Percentiles rank a stretch among this genome's conserved stretches.
phyloP scores from a whole-genome alignment of 2,888 invertebrate species.

The Myathropa florea region DNA sequence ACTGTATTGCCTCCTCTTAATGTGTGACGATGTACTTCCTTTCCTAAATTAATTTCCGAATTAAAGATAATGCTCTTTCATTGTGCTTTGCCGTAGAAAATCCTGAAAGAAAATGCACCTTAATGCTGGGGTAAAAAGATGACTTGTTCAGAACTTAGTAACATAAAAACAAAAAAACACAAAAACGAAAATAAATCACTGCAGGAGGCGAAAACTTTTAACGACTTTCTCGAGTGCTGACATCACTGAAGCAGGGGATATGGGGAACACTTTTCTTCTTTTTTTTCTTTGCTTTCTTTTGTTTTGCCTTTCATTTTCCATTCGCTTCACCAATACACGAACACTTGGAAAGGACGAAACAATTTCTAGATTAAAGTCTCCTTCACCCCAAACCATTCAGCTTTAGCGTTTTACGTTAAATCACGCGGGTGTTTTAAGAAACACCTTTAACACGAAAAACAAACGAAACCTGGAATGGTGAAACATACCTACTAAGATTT shows the following conservation, averaged over 20 bases:
- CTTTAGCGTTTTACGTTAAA: constrained; percentile 35
- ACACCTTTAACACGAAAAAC: constrained; percentile 49
- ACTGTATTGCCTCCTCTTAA: background rate
- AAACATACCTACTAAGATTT: constrained; percentile 21
- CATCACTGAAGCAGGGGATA: constrained; percentile 43
- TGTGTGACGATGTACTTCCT: constrained; percentile 6
- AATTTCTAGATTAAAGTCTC: constrained; percentile 67
- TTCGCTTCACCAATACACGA: constrained; percentile 8
- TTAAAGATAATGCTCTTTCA: constrained; percentile 63
- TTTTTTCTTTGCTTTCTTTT: constrained; percentile 12
- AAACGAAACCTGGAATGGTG: constrained; percentile 10
- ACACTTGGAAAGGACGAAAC: constrained; percentile 58
- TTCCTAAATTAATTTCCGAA: constrained; percentile 65
- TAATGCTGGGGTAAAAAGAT: constrained; percentile 48
- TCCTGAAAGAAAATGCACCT: constrained; percentile 63
- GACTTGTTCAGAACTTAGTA: constrained; percentile 51
- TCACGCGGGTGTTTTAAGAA: constrained; percentile 32
- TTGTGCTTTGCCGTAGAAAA: constrained; percentile 20
- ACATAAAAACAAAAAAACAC: constrained; percentile 12
- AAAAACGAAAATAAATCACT: constrained; percentile 67
- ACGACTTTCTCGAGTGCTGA: constrained; percentile 69
- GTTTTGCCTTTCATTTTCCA: constrained; percentile 9
- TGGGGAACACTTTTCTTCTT: constrained; percentile 45
- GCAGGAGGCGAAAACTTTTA: constrained; percentile 69
- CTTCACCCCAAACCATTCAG: constrained; percentile 31